These are phyloP conservation scores for Scaptodrosophila latifasciaeformis DNA, from an alignment of 2,888 invertebrate species.

Conservation along the genomic window DNA sequence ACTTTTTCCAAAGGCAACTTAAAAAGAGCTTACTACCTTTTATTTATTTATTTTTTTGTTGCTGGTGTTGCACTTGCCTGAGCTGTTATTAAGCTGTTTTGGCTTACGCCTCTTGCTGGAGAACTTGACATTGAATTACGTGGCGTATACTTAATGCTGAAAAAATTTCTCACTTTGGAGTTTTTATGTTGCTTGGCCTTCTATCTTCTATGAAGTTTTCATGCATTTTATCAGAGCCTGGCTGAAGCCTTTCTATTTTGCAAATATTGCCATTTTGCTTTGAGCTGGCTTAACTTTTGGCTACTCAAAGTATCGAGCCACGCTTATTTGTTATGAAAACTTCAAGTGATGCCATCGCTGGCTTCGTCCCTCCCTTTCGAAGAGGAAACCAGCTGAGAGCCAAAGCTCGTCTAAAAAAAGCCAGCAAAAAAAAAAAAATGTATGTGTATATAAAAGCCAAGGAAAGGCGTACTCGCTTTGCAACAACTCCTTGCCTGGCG, in stretches of 20 bases:
- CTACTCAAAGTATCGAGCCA: slow-evolving; percentile 53
- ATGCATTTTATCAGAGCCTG: slow-evolving; percentile 43
- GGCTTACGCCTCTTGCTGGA: slow-evolving; percentile 5
- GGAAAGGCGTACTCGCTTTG: neutral
- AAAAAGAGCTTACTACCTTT: slow-evolving; percentile 8
- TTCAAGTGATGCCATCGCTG: slow-evolving; percentile 30
- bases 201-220: slow-evolving; percentile 29
- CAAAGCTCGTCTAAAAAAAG: too few relatives aligned
- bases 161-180: neutral
- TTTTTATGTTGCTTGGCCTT: neutral
- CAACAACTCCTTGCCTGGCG: slow-evolving; percentile 12
- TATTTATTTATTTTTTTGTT: slow-evolving; percentile 28
- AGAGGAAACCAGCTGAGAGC: neutral
- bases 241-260: too few relatives aligned
- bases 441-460: neutral
- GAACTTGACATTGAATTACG: slow-evolving; percentile 45
- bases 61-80: slow-evolving; percentile 8
- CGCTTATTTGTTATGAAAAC: slow-evolving; percentile 58
- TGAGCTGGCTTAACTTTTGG: slow-evolving; percentile 50
- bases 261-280: slow-evolving; percentile 5
- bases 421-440: too few relatives aligned
- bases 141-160: slow-evolving; percentile 27
- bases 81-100: slow-evolving; percentile 37
- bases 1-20: slow-evolving; percentile 12
- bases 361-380: too few relatives aligned